These are phyloP conservation scores for Chlorops oryzae DNA, from an alignment of 1,140 invertebrate genomes.

Conservation along the genomic window DNA sequence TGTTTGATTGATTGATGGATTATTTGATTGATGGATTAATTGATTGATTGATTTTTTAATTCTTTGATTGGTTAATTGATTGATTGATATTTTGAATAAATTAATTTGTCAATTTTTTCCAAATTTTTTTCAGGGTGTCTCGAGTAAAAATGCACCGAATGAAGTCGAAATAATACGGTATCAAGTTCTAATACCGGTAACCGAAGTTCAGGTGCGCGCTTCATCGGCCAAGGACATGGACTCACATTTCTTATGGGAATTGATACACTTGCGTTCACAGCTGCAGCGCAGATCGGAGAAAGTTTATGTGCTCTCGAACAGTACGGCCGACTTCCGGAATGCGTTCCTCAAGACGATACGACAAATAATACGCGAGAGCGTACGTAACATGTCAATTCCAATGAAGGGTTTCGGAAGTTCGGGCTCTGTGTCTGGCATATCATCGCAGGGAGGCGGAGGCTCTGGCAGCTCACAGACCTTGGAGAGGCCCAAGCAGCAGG, in stretches of 20 bases:
- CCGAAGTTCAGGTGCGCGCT: conserved; percentile 91
- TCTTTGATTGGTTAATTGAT: no score
- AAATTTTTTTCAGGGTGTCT: conserved; percentile 60
- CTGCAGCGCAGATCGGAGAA: conserved; percentile 90
- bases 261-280: conserved; percentile 90
- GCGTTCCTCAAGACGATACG: conserved; percentile 93
- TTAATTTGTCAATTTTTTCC: no score
- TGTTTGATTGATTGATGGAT: no score
- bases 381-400: conserved; percentile 90
- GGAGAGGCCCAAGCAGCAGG: conserved; percentile 56
- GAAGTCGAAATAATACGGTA: conserved; percentile 94
- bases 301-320: conserved; percentile 94
- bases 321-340: conserved; percentile 90
- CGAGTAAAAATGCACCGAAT: conserved; percentile 74
- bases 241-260: conserved; percentile 92
- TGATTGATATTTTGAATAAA: no score
- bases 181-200: conserved; percentile 92
- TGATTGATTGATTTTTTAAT: no score
- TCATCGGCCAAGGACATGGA: conserved; percentile 89
- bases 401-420: conserved; percentile 60
- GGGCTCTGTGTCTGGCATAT: conserved; percentile 38
- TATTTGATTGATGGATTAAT: no score
- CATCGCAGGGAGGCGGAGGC: conserved; percentile 39
- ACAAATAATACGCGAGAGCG: conserved; percentile 92
- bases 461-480: conserved; percentile 55